These are phyloP conservation scores for Drosophila emarginata DNA, from an alignment of 2,888 invertebrate species.

Conservation along the genomic window DNA sequence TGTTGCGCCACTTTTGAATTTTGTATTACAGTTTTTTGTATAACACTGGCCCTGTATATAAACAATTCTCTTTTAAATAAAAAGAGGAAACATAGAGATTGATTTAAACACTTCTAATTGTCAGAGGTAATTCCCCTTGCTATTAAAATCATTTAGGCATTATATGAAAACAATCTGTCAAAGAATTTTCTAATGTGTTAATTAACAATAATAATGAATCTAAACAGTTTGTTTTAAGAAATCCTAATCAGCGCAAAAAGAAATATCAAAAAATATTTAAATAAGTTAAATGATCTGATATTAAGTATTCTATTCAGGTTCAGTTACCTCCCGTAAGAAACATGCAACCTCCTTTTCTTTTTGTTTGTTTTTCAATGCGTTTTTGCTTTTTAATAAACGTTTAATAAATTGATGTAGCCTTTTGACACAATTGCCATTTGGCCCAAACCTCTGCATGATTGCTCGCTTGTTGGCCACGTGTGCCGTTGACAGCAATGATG, in stretches of 20 bases:
- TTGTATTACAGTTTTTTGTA: not conserved
- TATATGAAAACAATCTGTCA: no score
- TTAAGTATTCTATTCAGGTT: constrained; percentile 82
- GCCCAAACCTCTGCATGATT: constrained; percentile 25
- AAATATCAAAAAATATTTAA: no score
- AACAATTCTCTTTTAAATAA: not conserved
- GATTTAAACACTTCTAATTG: no score
- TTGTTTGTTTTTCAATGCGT: constrained; percentile 32
- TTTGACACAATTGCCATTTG: constrained; percentile 16
- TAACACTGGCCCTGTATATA: not conserved
- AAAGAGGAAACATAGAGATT: not conserved
- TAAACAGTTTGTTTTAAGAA: no score
- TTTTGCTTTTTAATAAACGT: constrained; percentile 17
- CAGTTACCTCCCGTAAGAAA: constrained; percentile 83
- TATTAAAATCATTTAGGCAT: no score
- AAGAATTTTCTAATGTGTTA: no score
- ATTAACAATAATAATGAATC: no score
- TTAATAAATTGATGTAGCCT: constrained; percentile 48
- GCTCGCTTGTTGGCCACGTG: constrained; percentile 56
- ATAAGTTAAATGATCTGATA: not conserved
- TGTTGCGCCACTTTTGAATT: not conserved
- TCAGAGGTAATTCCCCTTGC: no score
- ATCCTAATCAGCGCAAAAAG: no score
- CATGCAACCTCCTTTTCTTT: not conserved
- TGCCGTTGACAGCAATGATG: constrained; percentile 66